Evolutionary conservation across 2,113 vertebrate genomes (phyloP), one percentile per base, ranked within the genome.

Genomic region (Hyperopisus bebe): DNA sequence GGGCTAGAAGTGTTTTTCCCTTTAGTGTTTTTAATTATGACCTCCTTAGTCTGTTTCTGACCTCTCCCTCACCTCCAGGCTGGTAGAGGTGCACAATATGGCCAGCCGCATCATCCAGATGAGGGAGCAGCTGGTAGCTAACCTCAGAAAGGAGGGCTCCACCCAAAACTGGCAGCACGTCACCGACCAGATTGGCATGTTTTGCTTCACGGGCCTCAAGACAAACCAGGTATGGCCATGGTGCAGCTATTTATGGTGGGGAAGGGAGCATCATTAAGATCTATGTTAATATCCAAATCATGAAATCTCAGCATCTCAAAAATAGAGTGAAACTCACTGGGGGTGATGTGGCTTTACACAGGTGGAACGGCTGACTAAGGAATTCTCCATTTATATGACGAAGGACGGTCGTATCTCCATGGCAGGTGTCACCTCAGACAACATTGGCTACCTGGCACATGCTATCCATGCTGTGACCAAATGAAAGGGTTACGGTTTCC

Each of bases 181-280:
- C 93, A 98, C 93, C 0, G 98, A 99, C 94, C 98, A 99, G 95
- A 99, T 99, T 0, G 98, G 98, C 93, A 99, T 99, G 98, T 99
- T 99, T 92, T 99, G 98, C 94, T 99, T 98, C 94, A 99, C 98
- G 0, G 98, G 98, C 66, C 97, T 99, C 44, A 99, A 99, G 91
- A 97, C 97, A 0, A 98, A 99, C 8, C 98, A 99, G 98, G 98
- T 98, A 91, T 42, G 74, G 8, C n/a, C 85, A 17, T n/a, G 7
- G 42, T 8, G 15, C 92, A 17, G 62, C 21, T 31, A 10, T 31
- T 24, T 35, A 93, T 0, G 0, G 8, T 17, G n/a, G 47, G 24
- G 19, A 19, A 19, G 24, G 27, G 31, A 21, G 82, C 35, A 24
- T 46, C 42, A 9, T 84, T 44, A 47, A 46, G 31, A 77, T 31